Base-by-base conservation (phyloP, 2,888 invertebrate species). In the Drosophila setosimentum region DNA sequence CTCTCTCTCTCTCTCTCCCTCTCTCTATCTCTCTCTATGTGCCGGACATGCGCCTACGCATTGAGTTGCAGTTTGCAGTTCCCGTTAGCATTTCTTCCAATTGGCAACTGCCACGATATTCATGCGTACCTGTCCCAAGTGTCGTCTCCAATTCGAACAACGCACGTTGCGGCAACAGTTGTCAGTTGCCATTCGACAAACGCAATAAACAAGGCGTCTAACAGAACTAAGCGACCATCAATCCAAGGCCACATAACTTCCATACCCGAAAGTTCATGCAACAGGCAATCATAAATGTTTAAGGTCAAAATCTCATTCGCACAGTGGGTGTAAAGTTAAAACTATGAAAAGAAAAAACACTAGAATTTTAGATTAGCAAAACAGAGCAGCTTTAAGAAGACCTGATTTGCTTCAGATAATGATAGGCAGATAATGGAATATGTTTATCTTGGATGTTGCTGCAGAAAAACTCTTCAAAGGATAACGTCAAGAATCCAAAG, bases 91-190 rank as follows among this genome's bases (percentile, higher is more conserved):
- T 21, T 55, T 40, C n/a, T 76, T 68, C 48, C 63, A 63, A 51
- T 16, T 51, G 50, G 16, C 59, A 61, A 50, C 63, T 33, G 32
- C 32, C 21, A 3, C 10, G 6, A 16, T 0, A 2, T 61, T 85
- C 57, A 88, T 85, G 85, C 35, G 68, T 68, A 73, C 85, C 85
- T 85, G 90, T 68, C 77, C 83, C 90, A 85, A 85, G 85, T 85
- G 85, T 90, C 87, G 85, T 90, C 83, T 83, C 80, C 32, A 68
- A 61, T 58, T 55, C 86, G 77, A 72, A 72, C 89, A 83, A 90
- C 89, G 88, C 77, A 68, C 63, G 55, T 73, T 66, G 57, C 63
- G 60, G 59, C 73, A 81, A 72, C 87, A 80, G 78, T 64, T 57
- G 57, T 40, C 42, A 42, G 30, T 21, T 76, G 73, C 61, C 37